These are phyloP conservation scores for Drosophila mayri DNA, from an alignment of 1,140 invertebrate genomes.

Conservation along the genomic window DNA sequence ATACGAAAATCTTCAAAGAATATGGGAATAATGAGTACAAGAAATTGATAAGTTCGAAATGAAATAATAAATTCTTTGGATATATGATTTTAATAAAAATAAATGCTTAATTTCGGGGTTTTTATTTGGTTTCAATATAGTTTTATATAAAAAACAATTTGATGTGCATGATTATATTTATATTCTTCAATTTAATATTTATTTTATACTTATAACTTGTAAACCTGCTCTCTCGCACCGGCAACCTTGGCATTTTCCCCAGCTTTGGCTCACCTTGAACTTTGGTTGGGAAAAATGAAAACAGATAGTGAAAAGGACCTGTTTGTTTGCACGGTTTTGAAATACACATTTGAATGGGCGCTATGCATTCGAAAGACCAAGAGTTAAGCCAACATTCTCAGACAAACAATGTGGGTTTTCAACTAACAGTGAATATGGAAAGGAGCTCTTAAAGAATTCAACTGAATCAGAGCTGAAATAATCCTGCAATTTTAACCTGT, in stretches of 20 bases:
- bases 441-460: not conserved
- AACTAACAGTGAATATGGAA: not conserved
- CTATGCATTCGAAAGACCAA: slow-evolving; percentile 35
- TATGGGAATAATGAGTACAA: not conserved
- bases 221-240: not conserved
- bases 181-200: not conserved
- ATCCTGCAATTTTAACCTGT: slow-evolving; percentile 1
- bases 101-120: no score
- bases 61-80: not conserved
- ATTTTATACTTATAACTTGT: no score
- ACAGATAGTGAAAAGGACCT: slow-evolving; percentile 12
- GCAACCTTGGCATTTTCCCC: slow-evolving; percentile 31
- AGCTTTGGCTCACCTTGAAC: slow-evolving; percentile 41
- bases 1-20: not conserved
- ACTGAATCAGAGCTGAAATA: slow-evolving; percentile 10
- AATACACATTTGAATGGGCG: slow-evolving; percentile 45
- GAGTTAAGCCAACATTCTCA: slow-evolving; percentile 44
- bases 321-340: slow-evolving; percentile 30
- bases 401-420: slow-evolving; percentile 6
- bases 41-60: not conserved
- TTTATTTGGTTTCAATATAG: not conserved
- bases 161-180: not conserved
- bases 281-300: slow-evolving; percentile 18
- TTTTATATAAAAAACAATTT: not conserved
- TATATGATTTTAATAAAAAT: not conserved